phyloP scores from a whole-genome alignment of 2,113 vertebrate genomes.

The Arothron firmamentum region DNA sequence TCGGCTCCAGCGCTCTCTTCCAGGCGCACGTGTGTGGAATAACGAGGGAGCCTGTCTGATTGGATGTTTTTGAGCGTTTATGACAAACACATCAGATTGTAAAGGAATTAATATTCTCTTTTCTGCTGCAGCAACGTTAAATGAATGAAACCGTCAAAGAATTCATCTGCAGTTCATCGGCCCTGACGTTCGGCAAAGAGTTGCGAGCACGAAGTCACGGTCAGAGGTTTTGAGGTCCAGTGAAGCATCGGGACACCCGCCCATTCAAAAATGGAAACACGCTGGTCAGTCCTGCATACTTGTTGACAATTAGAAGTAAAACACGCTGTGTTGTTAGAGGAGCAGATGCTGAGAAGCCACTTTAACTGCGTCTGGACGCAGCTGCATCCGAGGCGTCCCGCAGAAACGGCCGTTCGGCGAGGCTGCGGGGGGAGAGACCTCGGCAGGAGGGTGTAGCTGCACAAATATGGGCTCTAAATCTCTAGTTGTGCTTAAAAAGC shows the following conservation, averaged over 20 bases:
- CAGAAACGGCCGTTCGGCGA: too few relatives aligned
- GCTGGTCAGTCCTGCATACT: not conserved
- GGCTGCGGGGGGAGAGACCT: not conserved
- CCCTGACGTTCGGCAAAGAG: too few relatives aligned
- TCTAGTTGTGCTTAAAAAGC: too few relatives aligned
- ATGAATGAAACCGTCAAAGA: too few relatives aligned
- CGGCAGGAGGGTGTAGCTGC: not conserved
- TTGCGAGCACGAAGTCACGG: too few relatives aligned
- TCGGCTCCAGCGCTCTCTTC: not conserved
- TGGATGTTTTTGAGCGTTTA: not conserved
- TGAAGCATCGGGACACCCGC: not conserved
- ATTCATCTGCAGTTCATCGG: too few relatives aligned
- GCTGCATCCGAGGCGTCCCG: constrained; percentile 19
- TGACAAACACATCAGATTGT: too few relatives aligned
- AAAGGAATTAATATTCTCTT: too few relatives aligned
- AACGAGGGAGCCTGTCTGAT: not conserved
- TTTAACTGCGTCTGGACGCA: constrained; percentile 24
- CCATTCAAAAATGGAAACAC: not conserved
- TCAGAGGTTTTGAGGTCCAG: not conserved
- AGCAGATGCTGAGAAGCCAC: constrained; percentile 18
- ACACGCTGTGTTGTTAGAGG: constrained; percentile 20
- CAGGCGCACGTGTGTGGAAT: not conserved
- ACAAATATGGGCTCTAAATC: not conserved
- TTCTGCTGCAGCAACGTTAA: too few relatives aligned
- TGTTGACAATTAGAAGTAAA: constrained; percentile 23